These are phyloP conservation scores for Drosophila ambigua DNA, from an alignment of 1,140 invertebrate genomes.

Conservation along the genomic window DNA sequence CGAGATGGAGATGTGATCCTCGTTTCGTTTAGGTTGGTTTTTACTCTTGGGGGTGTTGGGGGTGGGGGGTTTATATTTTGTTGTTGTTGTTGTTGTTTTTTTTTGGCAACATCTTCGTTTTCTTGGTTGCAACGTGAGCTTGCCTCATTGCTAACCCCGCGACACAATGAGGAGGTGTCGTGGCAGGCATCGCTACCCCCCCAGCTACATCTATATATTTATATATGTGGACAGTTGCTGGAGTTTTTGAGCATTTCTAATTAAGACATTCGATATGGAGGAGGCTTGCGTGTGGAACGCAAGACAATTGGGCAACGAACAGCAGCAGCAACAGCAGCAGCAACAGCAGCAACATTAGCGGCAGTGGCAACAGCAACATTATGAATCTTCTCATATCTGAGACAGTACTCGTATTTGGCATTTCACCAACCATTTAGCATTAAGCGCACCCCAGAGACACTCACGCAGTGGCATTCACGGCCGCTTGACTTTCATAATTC, in stretches of 20 bases:
- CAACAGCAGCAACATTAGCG: no score
- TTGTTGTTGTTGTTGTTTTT: background rate
- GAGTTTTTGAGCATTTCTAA: conserved; percentile 67
- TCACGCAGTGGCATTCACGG: conserved; percentile 57
- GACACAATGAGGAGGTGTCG: conserved; percentile 53
- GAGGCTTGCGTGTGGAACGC: conserved; percentile 75
- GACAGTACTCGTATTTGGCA: conserved; percentile 38
- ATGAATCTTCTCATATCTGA: conserved; percentile 52
- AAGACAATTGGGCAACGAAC: conserved; percentile 67
- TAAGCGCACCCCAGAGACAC: conserved; percentile 52
- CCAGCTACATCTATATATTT: conserved; percentile 38
- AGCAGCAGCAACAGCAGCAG: conserved; percentile 22
- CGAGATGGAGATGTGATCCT: conserved; percentile 74
- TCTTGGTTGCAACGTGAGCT: conserved; percentile 42
- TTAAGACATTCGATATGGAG: conserved; percentile 80
- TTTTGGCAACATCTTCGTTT: conserved; percentile 34
- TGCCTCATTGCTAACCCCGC: conserved; percentile 43
- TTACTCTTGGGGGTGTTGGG: conserved; percentile 11
- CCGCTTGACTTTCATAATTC: conserved; percentile 14
- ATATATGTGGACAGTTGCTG: conserved; percentile 33
- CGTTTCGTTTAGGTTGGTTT: conserved; percentile 47
- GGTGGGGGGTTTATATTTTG: background rate
- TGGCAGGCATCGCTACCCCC: no score
- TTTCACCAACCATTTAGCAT: conserved; percentile 63
- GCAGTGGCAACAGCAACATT: conserved; percentile 13